Percentiles rank a stretch among this genome's conserved stretches.
These are phyloP conservation scores for Coleophora deauratella DNA, from an alignment of 2,888 invertebrate genomes.

Conservation along the genomic window DNA sequence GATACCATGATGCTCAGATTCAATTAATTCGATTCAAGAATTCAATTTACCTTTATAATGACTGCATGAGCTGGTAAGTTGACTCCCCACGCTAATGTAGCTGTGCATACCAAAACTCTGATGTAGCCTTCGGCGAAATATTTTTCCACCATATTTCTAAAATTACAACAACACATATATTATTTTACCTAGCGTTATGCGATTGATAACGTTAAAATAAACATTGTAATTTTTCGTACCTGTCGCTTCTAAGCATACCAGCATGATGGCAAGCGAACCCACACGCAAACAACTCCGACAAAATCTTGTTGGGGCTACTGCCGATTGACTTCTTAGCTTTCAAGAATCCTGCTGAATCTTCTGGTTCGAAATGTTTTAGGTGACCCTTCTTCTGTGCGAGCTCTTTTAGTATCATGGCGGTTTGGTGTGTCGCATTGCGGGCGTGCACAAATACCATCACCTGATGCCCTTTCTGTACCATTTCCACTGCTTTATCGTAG, in stretches of 20 bases:
- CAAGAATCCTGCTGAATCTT: slow-evolving; percentile 76
- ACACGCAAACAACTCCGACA: slow-evolving; percentile 87
- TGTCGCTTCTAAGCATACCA: slow-evolving; percentile 91
- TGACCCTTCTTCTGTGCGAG: slow-evolving; percentile 85
- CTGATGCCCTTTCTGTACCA: slow-evolving; percentile 93
- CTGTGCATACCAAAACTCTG: slow-evolving; percentile 94
- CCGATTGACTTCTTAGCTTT: slow-evolving; percentile 81
- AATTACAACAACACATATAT: slow-evolving; percentile 11
- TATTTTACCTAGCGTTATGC: background rate
- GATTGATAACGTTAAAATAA: no score
- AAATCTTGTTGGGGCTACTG: slow-evolving; percentile 84
- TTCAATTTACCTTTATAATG: slow-evolving; percentile 84
- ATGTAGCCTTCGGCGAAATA: slow-evolving; percentile 91
- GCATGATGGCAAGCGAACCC: slow-evolving; percentile 98
- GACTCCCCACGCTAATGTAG: slow-evolving; percentile 99
- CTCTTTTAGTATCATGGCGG: slow-evolving; percentile 89
- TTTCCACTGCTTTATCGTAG: slow-evolving; percentile 91
- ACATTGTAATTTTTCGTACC: slow-evolving; percentile 53
- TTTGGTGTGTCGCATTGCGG: slow-evolving; percentile 93
- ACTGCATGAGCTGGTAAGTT: slow-evolving; percentile 99
- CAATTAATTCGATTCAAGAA: no score
- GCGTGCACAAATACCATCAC: slow-evolving; percentile 99
- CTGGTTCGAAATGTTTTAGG: slow-evolving; percentile 79
- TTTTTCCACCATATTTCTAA: slow-evolving; percentile 87
- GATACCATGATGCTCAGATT: no score